These are phyloP conservation scores for Tanytarsus gracilentus DNA, from an alignment of 2,888 invertebrate genomes.

Conservation along the genomic window DNA sequence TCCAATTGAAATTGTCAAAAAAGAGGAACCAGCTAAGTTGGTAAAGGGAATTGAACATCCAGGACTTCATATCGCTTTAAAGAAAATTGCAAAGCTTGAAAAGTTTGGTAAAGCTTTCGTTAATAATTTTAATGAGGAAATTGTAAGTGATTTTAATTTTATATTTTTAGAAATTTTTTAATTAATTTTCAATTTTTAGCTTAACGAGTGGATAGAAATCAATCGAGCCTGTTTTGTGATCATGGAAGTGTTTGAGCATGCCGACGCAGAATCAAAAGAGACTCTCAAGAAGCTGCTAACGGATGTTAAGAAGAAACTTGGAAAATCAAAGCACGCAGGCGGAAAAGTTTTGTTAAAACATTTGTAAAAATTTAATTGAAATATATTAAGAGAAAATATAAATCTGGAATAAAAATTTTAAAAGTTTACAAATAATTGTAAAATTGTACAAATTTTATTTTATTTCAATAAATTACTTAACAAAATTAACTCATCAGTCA, in stretches of 20 bases:
- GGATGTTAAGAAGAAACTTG: too few relatives aligned
- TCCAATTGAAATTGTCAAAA: constrained; percentile 37
- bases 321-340: background rate
- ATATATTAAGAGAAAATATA: background rate
- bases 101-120: constrained; percentile 57
- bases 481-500: constrained; percentile 1
- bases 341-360: background rate
- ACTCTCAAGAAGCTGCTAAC: too few relatives aligned
- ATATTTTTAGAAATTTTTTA: background rate
- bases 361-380: background rate
- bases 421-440: too few relatives aligned
- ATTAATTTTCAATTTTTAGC: constrained; percentile 1
- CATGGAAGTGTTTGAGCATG: too few relatives aligned
- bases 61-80: constrained; percentile 66
- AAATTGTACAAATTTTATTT: too few relatives aligned
- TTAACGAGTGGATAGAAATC: too few relatives aligned
- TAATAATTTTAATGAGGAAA: constrained; percentile 46
- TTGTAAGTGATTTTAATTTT: constrained; percentile 44
- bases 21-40: constrained; percentile 34
- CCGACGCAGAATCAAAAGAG: too few relatives aligned
- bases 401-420: too few relatives aligned
- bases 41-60: constrained; percentile 58
- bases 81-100: constrained; percentile 55
- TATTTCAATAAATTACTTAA: background rate
- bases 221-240: too few relatives aligned